Percentiles rank a stretch among this genome's conserved stretches.
Conservation (phyloP, 1,140 invertebrate species). For the Pseudomyrmex dendroicus region DNA sequence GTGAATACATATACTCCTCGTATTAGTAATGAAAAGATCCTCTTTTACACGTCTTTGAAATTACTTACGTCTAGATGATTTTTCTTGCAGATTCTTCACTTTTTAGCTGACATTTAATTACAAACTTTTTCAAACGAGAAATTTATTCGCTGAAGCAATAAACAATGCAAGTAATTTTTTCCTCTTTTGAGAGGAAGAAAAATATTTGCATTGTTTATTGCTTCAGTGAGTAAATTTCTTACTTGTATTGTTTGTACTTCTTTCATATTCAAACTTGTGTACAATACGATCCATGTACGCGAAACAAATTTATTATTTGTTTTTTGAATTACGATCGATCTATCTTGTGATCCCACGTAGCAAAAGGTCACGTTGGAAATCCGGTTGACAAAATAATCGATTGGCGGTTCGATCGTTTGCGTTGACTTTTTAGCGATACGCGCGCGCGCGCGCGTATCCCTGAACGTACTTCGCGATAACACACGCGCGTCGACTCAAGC, state of each 20-base stretch:
- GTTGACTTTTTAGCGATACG: not conserved
- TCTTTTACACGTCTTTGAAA: not conserved
- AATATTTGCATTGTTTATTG: no score
- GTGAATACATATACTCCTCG: not conserved
- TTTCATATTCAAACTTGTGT: not conserved
- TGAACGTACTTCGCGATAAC: not conserved
- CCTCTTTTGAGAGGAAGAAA: no score
- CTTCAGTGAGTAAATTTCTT: no score
- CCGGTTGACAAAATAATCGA: not conserved
- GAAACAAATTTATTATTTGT: not conserved
- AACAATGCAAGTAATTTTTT: no score
- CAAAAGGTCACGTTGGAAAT: not conserved
- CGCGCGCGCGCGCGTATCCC: not conserved
- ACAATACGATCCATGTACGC: not conserved
- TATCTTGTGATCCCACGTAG: not conserved
- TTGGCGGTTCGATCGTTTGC: not conserved
- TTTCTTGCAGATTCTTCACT: not conserved
- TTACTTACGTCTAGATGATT: not conserved
- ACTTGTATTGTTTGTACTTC: not conserved
- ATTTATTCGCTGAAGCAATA: not conserved
- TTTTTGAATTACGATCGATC: not conserved
- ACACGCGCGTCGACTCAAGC: conserved; percentile 1
- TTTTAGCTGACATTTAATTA: not conserved
- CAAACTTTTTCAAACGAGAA: not conserved
- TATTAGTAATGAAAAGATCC: not conserved